Evolutionary conservation across 2,888 invertebrate species (phyloP), one percentile per base, ranked within the genome.

Genomic region (Rhabditoides inermis): DNA sequence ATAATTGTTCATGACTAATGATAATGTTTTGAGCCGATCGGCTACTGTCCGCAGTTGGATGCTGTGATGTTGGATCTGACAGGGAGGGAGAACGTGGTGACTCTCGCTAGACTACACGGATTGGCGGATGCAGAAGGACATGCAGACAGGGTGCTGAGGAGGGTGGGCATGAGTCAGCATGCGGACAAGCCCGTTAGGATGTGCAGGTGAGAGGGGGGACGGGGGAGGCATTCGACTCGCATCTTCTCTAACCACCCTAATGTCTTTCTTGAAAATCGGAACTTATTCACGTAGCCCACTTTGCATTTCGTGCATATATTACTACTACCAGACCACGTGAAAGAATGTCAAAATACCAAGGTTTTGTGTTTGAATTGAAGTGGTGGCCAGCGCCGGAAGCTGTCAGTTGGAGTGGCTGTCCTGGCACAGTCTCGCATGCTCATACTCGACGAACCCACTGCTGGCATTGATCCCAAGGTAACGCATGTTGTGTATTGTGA

Each of bases 331-430:
- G n/a, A n/a, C n/a, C n/a, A n/a, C n/a, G n/a, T n/a, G n/a, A n/a
- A n/a, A n/a, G n/a, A n/a, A n/a, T n/a, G n/a, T n/a, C n/a, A n/a
- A n/a, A n/a, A n/a, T n/a, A n/a, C n/a, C n/a, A n/a, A n/a, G n/a
- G n/a, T n/a, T n/a, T n/a, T n/a, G n/a, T n/a, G n/a, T n/a, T n/a
- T n/a, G n/a, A n/a, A n/a, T n/a, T n/a, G n/a, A n/a, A 67, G 67
- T 77, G 88, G 88, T 49, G 88, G 88, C 51, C 88, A 87, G 79
- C 84, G 83, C 73, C 78, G 88, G 54, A 88, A 88, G 77, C 81
- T 88, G 40, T 86, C 86, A 62, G 83, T 86, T 10, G 88, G 87
- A 36, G 81, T 88, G 61, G 86, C 88, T 1, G 82, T 88, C 55
- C 82, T 86, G 76, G 85, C 85, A 23, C 81, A 85, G 56, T 83